phyloP scores from a whole-genome alignment of 1,140 invertebrate genomes.

The Chironomus tepperi region DNA sequence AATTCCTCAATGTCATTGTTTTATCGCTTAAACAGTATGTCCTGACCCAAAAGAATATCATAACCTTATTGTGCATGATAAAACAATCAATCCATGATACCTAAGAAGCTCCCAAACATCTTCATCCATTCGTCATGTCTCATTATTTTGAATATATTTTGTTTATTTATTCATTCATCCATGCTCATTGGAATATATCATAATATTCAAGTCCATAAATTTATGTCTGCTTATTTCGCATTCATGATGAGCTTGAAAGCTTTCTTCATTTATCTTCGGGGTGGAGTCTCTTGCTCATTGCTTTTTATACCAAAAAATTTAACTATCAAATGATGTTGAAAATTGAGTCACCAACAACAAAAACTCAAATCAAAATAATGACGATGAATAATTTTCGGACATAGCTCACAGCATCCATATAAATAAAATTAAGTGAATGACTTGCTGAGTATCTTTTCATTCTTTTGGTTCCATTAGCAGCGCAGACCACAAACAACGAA shows the following conservation, averaged over 20 bases:
- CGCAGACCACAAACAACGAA: too few species aligned
- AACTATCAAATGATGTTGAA: slow-evolving; percentile 2
- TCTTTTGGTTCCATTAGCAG: neutral
- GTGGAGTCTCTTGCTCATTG: neutral
- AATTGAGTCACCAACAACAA: neutral
- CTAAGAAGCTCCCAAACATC: too few species aligned
- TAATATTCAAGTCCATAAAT: slow-evolving; percentile 1
- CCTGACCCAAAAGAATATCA: too few species aligned
- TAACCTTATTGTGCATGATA: too few species aligned
- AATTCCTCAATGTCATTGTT: too few species aligned
- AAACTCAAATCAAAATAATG: neutral
- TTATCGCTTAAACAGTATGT: too few species aligned
- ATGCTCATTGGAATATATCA: neutral
- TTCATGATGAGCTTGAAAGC: neutral
- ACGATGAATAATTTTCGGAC: neutral
- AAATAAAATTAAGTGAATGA: neutral
- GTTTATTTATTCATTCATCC: neutral
- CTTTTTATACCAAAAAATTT: neutral
- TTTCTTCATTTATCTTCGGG: neutral
- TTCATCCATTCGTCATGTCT: too few species aligned
- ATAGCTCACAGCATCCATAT: neutral
- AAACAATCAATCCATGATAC: too few species aligned
- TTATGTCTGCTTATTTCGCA: neutral
- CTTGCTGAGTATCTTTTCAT: neutral
- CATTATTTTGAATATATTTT: neutral